phyloP scores from a whole-genome alignment of 2,888 invertebrate species.

The Andrena trimmerana region DNA sequence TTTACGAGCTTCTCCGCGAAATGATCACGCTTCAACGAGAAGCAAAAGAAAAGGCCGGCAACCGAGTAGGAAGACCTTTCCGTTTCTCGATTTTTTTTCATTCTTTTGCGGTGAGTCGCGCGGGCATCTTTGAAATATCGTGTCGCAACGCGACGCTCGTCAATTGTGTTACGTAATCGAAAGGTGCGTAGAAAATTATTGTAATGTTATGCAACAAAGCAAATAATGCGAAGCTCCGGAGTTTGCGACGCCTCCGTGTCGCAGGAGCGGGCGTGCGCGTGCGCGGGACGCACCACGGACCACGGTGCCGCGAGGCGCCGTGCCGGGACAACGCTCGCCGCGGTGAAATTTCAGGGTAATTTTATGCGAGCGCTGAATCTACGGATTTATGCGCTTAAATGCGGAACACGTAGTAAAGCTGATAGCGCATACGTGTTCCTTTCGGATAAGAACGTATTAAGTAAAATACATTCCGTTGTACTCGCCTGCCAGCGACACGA shows the following conservation, averaged over 20 bases:
- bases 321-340: neutral
- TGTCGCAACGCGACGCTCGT: constrained; percentile 24
- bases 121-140: constrained; percentile 12
- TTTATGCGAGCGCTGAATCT: constrained; percentile 41
- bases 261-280: neutral
- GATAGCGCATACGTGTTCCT: constrained; percentile 44
- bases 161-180: constrained; percentile 28
- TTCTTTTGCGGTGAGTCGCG: neutral
- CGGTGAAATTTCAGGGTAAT: constrained; percentile 41
- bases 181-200: constrained; percentile 57
- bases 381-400: constrained; percentile 49
- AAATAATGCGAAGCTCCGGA: constrained; percentile 41
- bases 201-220: constrained; percentile 52
- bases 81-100: neutral
- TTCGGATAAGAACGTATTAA: constrained; percentile 38
- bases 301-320: too few relatives aligned
- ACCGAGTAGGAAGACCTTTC: neutral
- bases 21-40: constrained; percentile 8
- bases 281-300: too few relatives aligned
- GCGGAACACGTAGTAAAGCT: constrained; percentile 48
- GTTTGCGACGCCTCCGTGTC: constrained; percentile 5
- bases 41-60: neutral
- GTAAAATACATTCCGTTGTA: constrained; percentile 21
- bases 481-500: neutral
- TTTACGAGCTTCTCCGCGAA: constrained; percentile 43